Percentiles rank a stretch among this genome's conserved stretches.
phyloP scores from a whole-genome alignment of 2,113 vertebrate genomes.

The Hippocampus zosterae region DNA sequence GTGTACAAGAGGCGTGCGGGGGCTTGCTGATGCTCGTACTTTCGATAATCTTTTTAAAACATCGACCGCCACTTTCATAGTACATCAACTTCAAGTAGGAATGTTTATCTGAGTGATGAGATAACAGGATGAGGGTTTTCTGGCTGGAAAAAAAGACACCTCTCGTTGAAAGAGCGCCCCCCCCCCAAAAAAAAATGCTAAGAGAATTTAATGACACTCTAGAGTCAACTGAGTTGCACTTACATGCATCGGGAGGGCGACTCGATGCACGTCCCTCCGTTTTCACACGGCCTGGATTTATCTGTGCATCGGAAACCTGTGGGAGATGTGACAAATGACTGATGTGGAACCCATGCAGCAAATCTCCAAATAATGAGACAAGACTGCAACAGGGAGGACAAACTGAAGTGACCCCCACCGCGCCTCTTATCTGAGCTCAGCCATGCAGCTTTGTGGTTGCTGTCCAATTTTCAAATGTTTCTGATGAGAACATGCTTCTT shows the following conservation, averaged over 20 bases:
- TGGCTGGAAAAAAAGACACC: neutral
- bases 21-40: slow-evolving; percentile 25
- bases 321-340: slow-evolving; percentile 43
- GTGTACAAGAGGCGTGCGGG: slow-evolving; percentile 54
- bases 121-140: neutral
- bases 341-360: slow-evolving; percentile 5
- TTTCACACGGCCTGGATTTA: slow-evolving; percentile 72
- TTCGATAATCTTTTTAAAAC: slow-evolving; percentile 24
- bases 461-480: slow-evolving; percentile 31
- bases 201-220: neutral
- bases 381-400: neutral
- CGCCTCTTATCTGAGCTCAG: neutral
- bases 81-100: slow-evolving; percentile 2
- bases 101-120: neutral
- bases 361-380: neutral
- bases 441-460: slow-evolving; percentile 41
- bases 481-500: neutral
- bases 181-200: neutral
- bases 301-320: slow-evolving; percentile 72
- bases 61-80: slow-evolving; percentile 1
- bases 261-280: slow-evolving; percentile 75
- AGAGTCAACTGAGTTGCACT: slow-evolving; percentile 42
- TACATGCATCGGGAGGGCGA: slow-evolving; percentile 73
- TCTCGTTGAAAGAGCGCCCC: neutral
- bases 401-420: neutral